phyloP scores from a whole-genome alignment of 2,797 vertebrate genomes.

The Gastrophryne carolinensis region DNA sequence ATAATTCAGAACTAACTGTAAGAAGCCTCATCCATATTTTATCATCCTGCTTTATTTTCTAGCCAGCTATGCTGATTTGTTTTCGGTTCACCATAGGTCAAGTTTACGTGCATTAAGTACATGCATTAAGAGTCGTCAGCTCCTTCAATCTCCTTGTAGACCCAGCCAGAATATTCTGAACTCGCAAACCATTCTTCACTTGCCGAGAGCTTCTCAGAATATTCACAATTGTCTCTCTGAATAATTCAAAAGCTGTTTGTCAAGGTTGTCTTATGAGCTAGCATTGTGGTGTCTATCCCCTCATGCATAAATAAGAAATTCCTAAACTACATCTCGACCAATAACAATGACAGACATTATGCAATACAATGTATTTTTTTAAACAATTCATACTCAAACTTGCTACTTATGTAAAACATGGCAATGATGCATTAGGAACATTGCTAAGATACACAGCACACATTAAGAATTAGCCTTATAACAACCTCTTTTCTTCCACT shows the following conservation, averaged over 20 bases:
- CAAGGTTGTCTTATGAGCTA: constrained; percentile 42
- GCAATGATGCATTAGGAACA: neutral
- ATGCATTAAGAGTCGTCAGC: constrained; percentile 40
- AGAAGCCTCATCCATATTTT: constrained; percentile 47
- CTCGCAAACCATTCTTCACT: constrained; percentile 32
- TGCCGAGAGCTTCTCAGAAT: constrained; percentile 23
- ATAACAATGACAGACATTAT: constrained; percentile 23
- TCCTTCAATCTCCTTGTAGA: constrained; percentile 37
- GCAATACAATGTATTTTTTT: constrained; percentile 2
- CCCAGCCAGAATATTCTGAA: constrained; percentile 33
- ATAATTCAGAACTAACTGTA: constrained; percentile 47
- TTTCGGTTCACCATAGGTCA: constrained; percentile 47
- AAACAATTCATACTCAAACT: constrained; percentile 13
- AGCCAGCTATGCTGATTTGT: constrained; percentile 43
- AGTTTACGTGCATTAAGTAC: constrained; percentile 45
- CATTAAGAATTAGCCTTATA: neutral
- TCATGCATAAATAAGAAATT: constrained; percentile 35
- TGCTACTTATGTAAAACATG: neutral
- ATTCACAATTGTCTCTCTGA: constrained; percentile 44
- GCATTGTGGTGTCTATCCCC: constrained; percentile 30
- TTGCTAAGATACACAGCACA: neutral
- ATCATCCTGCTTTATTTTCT: constrained; percentile 44
- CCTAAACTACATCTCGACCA: constrained; percentile 19
- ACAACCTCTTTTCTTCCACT: too few relatives aligned
- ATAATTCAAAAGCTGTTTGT: constrained; percentile 49